These are phyloP conservation scores for Oxycera nigricornis DNA, from an alignment of 2,888 invertebrate species.

Conservation along the genomic window DNA sequence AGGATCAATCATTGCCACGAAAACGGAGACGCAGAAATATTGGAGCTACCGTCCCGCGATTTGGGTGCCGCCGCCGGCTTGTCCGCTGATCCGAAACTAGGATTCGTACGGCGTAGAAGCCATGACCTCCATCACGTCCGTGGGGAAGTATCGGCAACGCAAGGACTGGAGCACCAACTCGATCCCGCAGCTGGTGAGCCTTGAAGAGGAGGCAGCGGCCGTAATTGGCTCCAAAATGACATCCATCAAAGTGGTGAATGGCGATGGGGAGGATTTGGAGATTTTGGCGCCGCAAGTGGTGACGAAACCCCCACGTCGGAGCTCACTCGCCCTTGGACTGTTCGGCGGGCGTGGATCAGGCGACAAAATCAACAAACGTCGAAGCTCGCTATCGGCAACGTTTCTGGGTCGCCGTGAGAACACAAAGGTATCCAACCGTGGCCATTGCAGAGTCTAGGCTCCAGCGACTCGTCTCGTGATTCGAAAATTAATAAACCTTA, in stretches of 20 bases:
- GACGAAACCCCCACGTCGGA: constrained; percentile 59
- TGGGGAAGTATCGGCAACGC: constrained; percentile 60
- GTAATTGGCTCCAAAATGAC: constrained; percentile 10
- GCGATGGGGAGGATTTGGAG: background rate
- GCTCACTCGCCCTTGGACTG: constrained; percentile 59
- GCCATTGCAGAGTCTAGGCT: background rate
- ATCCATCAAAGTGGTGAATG: background rate
- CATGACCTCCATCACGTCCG: constrained; percentile 59
- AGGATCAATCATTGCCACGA: constrained; percentile 25
- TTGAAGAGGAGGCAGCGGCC: constrained; percentile 56
- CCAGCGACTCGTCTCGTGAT: background rate
- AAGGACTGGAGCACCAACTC: constrained; percentile 62
- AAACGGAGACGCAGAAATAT: background rate
- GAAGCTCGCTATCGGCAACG: constrained; percentile 62
- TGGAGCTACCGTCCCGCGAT: background rate
- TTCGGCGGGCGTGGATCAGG: constrained; percentile 52
- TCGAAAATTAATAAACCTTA: background rate
- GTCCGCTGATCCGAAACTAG: background rate
- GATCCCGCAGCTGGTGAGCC: constrained; percentile 60
- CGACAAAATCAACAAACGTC: constrained; percentile 57
- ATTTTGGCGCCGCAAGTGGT: constrained; percentile 44
- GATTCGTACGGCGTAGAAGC: constrained; percentile 9
- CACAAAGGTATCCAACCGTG: constrained; percentile 56
- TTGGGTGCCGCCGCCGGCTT: background rate
- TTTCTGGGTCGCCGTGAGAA: constrained; percentile 58